Evolutionary conservation across 2,113 vertebrate species (phyloP).

Genomic region (Bolborhynchus lineola): DNA sequence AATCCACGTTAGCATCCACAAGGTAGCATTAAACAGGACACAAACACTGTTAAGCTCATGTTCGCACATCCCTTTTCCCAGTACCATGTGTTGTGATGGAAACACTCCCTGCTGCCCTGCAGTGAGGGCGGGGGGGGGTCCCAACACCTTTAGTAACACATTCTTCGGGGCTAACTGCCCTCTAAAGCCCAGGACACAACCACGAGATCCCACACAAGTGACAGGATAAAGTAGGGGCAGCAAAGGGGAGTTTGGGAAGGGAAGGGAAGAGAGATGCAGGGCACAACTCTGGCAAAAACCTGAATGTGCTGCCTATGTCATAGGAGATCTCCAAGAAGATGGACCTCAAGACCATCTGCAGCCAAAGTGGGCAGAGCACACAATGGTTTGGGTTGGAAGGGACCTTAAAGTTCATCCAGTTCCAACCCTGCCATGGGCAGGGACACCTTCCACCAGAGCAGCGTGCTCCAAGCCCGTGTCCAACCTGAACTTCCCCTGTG

Average conservation of each 20-base stretch:
- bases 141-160: neutral
- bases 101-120: neutral
- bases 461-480: too few relatives aligned
- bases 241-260: fast-evolving
- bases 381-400: neutral
- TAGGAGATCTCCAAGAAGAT: neutral
- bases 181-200: neutral
- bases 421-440: fast-evolving
- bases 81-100: neutral
- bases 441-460: neutral
- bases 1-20: slow-evolving; percentile 55
- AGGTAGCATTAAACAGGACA: slow-evolving; percentile 64
- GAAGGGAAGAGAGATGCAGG: neutral
- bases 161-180: neutral
- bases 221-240: neutral
- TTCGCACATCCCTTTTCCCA: neutral
- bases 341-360: neutral
- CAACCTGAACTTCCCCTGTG: too few relatives aligned
- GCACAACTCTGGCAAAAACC: neutral
- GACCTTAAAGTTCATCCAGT: fast-evolving
- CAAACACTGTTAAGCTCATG: slow-evolving; percentile 24
- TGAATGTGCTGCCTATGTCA: neutral
- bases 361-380: neutral
- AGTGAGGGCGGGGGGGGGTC: neutral
- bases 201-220: neutral